A percentile compares a stretch with the other conserved stretches of the same genome.
These are phyloP conservation scores for Tenualosa thibaudeaui DNA, from an alignment of 2,797 vertebrate genomes.

Conservation along the genomic window DNA sequence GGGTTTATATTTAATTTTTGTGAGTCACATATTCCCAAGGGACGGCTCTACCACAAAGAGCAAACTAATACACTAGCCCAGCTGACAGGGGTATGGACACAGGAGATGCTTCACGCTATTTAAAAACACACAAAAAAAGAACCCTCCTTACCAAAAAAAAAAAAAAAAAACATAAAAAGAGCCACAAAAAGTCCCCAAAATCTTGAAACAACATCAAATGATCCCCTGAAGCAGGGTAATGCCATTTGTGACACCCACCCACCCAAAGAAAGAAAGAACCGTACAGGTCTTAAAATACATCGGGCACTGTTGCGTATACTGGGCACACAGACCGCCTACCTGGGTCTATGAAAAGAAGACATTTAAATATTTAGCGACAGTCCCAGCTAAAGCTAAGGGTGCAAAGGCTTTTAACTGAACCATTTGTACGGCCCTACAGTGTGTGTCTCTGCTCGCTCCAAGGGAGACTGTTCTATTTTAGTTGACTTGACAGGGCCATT, in stretches of 20 bases:
- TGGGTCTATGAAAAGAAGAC: background rate
- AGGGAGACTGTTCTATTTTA: conserved; percentile 39
- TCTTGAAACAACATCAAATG: background rate
- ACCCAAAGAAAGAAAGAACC: background rate
- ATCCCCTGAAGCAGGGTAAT: background rate
- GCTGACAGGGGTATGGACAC: background rate
- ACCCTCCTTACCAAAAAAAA: background rate
- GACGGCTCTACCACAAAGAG: background rate
- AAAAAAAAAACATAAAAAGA: no score
- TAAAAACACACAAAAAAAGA: conserved; percentile 2
- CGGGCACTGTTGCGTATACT: background rate
- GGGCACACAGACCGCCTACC: background rate
- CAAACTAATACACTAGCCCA: background rate
- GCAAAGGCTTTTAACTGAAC: conserved; percentile 30
- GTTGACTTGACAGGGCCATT: conserved; percentile 33
- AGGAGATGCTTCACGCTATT: background rate
- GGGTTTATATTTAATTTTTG: conserved; percentile 16
- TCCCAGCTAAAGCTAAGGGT: conserved; percentile 12
- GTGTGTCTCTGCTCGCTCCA: background rate
- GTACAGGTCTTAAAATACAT: background rate
- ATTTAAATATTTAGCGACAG: conserved; percentile 41
- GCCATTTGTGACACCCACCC: background rate
- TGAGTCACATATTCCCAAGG: background rate
- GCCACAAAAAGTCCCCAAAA: background rate
- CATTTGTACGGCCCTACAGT: conserved; percentile 9